Conservation (phyloP, 2,113 vertebrate species). For the Eudyptes chrysolophus region DNA sequence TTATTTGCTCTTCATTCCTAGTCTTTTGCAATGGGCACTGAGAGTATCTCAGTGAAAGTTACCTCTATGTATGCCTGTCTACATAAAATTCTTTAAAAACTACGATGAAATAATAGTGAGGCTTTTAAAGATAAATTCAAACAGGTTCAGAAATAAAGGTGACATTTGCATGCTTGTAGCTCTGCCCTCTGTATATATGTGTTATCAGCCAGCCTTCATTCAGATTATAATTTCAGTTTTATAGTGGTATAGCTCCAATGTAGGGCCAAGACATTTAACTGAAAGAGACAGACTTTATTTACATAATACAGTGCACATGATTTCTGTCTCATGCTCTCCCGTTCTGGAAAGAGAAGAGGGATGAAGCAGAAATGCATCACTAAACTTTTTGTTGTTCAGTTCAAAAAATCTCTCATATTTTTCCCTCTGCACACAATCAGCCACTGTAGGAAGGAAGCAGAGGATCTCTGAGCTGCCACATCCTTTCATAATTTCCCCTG, state of each 20-base stretch:
- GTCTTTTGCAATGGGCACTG: not conserved
- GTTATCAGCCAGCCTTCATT: not conserved
- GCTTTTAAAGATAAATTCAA: not conserved
- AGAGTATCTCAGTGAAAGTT: not conserved
- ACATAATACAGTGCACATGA: not conserved
- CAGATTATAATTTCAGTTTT: constrained; percentile 1
- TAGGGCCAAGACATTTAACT: not conserved
- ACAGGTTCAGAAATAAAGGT: not conserved
- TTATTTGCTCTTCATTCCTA: not conserved
- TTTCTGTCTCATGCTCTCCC: not conserved
- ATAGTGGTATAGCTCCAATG: not conserved
- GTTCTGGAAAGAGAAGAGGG: not conserved
- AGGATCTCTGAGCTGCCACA: not conserved
- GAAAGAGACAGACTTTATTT: not conserved
- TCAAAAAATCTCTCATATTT: not conserved
- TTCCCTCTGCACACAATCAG: not conserved
- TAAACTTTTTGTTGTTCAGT: not conserved
- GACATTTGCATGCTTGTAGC: not conserved
- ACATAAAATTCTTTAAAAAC: not conserved
- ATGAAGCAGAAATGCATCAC: not conserved
- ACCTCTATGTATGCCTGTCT: not conserved
- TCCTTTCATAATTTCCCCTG: not conserved
- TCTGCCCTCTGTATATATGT: not conserved
- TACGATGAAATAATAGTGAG: not conserved
- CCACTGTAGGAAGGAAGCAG: not conserved